A percentile compares a stretch with the other conserved stretches of the same genome.
phyloP scores from a whole-genome alignment of 2,797 vertebrate species.

The Sebastes jordani region DNA sequence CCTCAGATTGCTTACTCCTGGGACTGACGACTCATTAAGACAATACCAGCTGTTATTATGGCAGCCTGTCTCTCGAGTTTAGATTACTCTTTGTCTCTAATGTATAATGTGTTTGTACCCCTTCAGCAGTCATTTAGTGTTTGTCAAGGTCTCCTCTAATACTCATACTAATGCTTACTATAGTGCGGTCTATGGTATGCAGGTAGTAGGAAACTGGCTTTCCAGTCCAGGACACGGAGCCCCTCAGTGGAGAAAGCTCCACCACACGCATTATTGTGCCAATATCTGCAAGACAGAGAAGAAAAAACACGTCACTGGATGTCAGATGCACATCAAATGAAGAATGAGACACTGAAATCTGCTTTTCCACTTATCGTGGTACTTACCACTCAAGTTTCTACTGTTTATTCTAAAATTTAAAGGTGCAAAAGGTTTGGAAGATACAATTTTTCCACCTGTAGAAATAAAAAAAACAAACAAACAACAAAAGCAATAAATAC shows the following conservation, averaged over 20 bases:
- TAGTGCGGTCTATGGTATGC: slow-evolving; percentile 99
- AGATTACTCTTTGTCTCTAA: slow-evolving; percentile 1
- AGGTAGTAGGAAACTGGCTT: slow-evolving; percentile 99
- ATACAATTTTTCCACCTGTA: slow-evolving; percentile 98
- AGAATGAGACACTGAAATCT: not conserved
- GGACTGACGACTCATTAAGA: slow-evolving; percentile 35
- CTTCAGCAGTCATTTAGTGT: not conserved
- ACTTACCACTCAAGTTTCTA: slow-evolving; percentile 98
- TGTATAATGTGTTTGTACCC: not conserved
- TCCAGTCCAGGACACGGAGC: slow-evolving; percentile 98
- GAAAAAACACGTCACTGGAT: not conserved
- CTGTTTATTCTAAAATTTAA: slow-evolving; percentile 99
- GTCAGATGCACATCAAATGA: not conserved
- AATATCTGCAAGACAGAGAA: slow-evolving; percentile 85
- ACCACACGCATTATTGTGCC: slow-evolving; percentile 99
- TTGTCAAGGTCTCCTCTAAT: not conserved
- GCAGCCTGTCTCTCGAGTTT: not conserved
- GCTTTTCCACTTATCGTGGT: not conserved
- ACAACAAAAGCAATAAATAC: not conserved
- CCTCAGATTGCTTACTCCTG: slow-evolving; percentile 15
- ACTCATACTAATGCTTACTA: slow-evolving; percentile 87
- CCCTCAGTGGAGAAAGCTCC: slow-evolving; percentile 96
- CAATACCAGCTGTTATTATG: slow-evolving; percentile 18
- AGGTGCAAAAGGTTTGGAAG: slow-evolving; percentile 99
- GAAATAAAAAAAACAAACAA: slow-evolving; percentile 9